These are phyloP conservation scores for Bos javanicus DNA, from an alignment of 2,113 vertebrate genomes.

Conservation along the genomic window DNA sequence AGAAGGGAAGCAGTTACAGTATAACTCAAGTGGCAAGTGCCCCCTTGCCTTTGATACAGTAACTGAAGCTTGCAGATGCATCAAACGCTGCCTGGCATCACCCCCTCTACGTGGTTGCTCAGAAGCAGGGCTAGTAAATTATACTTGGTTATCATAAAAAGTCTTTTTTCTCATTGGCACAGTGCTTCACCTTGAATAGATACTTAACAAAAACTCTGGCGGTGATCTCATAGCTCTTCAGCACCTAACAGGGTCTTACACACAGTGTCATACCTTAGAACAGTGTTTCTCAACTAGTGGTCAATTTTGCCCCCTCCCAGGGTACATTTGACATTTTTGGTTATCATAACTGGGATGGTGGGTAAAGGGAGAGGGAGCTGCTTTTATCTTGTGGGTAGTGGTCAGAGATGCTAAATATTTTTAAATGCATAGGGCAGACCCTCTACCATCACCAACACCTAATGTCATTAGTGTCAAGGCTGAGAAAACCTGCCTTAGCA, in stretches of 20 bases:
- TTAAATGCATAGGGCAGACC: background rate
- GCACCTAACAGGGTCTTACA: background rate
- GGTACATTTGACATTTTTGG: background rate
- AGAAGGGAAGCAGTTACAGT: background rate
- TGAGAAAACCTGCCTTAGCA: background rate
- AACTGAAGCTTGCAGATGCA: background rate
- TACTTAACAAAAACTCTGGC: background rate
- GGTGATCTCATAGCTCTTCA: background rate
- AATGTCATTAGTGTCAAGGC: background rate
- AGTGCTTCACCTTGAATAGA: background rate
- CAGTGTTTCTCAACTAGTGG: background rate
- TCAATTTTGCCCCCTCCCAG: background rate
- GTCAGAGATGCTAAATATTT: background rate
- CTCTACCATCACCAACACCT: background rate
- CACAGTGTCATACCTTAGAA: background rate
- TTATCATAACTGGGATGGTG: background rate
- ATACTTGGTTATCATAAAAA: background rate
- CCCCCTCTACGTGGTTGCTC: background rate
- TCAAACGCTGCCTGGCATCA: background rate
- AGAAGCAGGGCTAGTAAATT: background rate
- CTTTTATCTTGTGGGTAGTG: background rate
- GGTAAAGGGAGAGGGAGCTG: background rate
- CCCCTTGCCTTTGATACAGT: background rate
- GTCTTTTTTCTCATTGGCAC: background rate
- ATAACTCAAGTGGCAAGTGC: background rate